phyloP scores from a whole-genome alignment of 2,113 vertebrate genomes.

The Marmota flaviventris region DNA sequence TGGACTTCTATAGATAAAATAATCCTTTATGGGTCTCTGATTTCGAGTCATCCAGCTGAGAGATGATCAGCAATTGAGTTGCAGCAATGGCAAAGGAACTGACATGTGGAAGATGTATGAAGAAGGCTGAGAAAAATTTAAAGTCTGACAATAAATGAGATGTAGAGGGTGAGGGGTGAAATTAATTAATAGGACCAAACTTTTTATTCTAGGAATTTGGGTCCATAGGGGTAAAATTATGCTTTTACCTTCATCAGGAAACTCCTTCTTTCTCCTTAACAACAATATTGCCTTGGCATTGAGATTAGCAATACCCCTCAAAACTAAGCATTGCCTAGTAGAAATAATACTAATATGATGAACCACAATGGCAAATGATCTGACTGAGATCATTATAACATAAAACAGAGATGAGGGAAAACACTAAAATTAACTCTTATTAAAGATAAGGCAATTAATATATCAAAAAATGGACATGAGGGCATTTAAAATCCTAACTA shows the following conservation, averaged over 20 bases:
- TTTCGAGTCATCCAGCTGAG: slow-evolving; percentile 14
- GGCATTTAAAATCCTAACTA: slow-evolving; percentile 1
- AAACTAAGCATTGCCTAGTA: neutral
- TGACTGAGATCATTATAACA: neutral
- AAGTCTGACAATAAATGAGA: neutral
- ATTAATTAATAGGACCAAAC: neutral
- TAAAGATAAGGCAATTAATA: neutral
- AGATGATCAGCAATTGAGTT: slow-evolving; percentile 48
- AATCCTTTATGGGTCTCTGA: neutral
- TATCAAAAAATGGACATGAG: neutral
- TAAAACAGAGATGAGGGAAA: neutral
- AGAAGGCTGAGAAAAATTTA: neutral
- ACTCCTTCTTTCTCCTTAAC: neutral
- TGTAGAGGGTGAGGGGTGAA: neutral
- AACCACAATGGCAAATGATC: neutral
- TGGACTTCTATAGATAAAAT: neutral
- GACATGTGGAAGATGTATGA: neutral
- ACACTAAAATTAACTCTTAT: slow-evolving; percentile 1
- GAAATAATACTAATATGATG: neutral
- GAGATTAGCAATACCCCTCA: neutral
- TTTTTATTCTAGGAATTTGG: neutral
- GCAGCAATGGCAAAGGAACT: neutral
- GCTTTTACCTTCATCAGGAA: neutral
- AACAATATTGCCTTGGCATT: neutral
- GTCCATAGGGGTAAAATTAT: neutral